These are phyloP conservation scores for Promerops cafer DNA, from an alignment of 2,113 vertebrate species.

Conservation along the genomic window DNA sequence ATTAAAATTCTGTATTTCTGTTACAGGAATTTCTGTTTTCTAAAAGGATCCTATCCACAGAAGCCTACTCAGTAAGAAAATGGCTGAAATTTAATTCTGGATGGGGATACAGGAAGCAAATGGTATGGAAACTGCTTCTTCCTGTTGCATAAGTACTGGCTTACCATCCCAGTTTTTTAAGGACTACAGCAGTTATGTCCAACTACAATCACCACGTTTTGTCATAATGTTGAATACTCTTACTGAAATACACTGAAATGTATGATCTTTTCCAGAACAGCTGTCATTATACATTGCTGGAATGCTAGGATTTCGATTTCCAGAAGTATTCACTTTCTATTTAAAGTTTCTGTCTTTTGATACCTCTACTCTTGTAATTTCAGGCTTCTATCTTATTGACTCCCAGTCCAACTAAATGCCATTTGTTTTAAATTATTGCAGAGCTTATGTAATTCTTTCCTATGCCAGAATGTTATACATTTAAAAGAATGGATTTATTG, in stretches of 20 bases:
- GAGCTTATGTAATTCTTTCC: neutral
- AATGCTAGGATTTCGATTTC: neutral
- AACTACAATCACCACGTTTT: neutral
- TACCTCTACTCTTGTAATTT: neutral
- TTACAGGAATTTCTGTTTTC: neutral
- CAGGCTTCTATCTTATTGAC: neutral
- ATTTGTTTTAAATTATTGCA: neutral
- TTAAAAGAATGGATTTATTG: neutral
- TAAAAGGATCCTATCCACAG: neutral
- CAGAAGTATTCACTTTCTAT: neutral
- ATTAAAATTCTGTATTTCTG: neutral
- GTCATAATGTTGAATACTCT: neutral
- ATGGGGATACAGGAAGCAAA: neutral
- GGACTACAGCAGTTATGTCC: neutral
- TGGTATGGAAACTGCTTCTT: neutral
- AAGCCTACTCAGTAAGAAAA: neutral
- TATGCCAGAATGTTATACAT: neutral
- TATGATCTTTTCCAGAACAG: neutral
- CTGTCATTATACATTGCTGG: neutral
- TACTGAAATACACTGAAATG: neutral
- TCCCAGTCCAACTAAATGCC: neutral
- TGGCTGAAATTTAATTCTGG: neutral
- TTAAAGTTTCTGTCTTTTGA: neutral
- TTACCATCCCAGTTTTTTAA: neutral
- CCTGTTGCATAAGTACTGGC: neutral